Evolutionary conservation across 2,113 vertebrate genomes (phyloP), one percentile per base, ranked within the genome.

Genomic region (Passer domesticus): DNA sequence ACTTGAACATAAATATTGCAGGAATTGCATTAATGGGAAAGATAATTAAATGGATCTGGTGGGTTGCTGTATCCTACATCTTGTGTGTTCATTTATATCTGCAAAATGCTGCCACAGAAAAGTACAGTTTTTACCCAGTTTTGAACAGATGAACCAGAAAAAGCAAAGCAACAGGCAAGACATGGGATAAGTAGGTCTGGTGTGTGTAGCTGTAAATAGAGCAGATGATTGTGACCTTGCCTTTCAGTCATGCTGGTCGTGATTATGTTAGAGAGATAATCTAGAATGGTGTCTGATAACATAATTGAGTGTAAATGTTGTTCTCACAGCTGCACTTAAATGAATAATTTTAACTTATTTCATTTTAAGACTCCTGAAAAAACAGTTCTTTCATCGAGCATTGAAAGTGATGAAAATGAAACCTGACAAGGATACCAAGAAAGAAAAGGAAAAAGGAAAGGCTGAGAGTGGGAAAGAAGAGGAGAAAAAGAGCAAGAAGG

Each of bases 361-460:
- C 24, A 9, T 88, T 96, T 87, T 60, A 96, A 99, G 99, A 87
- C 99, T 99, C 78, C 97, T 99, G 74, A 99, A 99, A 97, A 99
- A 99, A 87, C 99, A 99, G 87, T 99, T 99, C 96, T 99, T 99
- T 96, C 99, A 99, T 95, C 98, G 99, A 67, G 99, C 99, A 13
- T 97, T 99, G 77, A 99, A 99, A 97, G 99, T 99, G 92, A 99
- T 99, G 99, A 99, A 99, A 98, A 99, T 99, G 98, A 99, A 99
- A 77, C 98, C 98, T 10, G 99, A 99, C 83, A 99, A 99, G 93
- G 99, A 99, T 17, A 83, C 95, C 33, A 99, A 99, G 96, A 99
- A 98, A 90, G 99, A 99, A 94, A 99, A 99, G 62, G 97, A 98
- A 94, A 98, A 98, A 94, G 98, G 97, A 93, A 98, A 98, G 90